Percentiles rank a stretch among this genome's conserved stretches.
Conservation (phyloP, 2,888 invertebrate genomes). For the Thalpophila matura region DNA sequence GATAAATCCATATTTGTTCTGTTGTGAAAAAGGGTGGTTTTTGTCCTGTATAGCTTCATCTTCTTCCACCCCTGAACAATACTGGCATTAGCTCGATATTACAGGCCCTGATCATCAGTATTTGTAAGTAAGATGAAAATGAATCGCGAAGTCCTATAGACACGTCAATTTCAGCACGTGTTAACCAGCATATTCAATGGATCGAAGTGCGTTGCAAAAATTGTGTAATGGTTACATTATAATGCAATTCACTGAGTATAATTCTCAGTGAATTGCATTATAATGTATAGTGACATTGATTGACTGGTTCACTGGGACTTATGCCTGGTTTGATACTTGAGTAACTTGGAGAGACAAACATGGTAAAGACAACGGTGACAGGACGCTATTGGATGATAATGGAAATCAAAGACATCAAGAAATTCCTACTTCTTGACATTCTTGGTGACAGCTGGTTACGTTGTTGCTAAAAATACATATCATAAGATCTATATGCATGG, state of each 20-base stretch:
- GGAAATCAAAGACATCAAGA: too few species aligned
- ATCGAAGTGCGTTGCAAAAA: slow-evolving; percentile 66
- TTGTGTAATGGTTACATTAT: slow-evolving; percentile 58
- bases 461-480: not conserved
- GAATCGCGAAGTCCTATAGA: not conserved
- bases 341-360: not conserved
- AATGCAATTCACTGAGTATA: too few species aligned
- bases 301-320: not conserved
- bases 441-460: not conserved
- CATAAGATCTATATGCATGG: too few species aligned
- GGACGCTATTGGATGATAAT: too few species aligned
- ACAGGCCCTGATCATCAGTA: too few species aligned
- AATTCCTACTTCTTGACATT: too few species aligned
- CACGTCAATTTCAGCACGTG: slow-evolving; percentile 1
- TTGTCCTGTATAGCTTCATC: too few species aligned
- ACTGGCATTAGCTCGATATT: too few species aligned
- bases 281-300: slow-evolving; percentile 63
- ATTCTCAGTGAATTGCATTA: slow-evolving; percentile 71
- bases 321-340: not conserved
- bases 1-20: too few species aligned
- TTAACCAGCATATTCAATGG: not conserved
- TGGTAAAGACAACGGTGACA: not conserved
- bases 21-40: too few species aligned
- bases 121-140: slow-evolving; percentile 15
- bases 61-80: too few species aligned